These are phyloP conservation scores for Paracentrotus lividus DNA, from an alignment of 53 echinoderm and acorn worm species.

Conservation along the genomic window DNA sequence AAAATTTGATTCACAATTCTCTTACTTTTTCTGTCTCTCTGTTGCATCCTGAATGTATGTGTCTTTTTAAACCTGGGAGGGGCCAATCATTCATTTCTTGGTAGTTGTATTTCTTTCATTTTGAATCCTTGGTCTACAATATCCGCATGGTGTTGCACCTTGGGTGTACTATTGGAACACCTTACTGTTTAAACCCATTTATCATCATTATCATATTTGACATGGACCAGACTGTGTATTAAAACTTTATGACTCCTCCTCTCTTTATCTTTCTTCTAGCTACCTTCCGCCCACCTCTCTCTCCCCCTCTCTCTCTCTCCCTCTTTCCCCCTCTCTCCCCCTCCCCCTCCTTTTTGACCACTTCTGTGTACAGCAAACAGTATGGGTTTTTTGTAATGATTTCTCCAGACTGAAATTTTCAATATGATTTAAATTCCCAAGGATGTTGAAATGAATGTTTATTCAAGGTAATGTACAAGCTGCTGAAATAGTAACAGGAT, in stretches of 20 bases:
- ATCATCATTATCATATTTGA: conserved; percentile 30
- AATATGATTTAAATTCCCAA: conserved; percentile 3
- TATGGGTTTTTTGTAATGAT: neutral
- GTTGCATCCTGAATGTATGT: too few relatives aligned
- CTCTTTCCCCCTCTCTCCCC: neutral
- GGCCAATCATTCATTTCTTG: too few relatives aligned
- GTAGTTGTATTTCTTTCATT: too few relatives aligned
- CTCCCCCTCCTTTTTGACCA: neutral
- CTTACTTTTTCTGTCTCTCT: too few relatives aligned
- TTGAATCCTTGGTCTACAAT: too few relatives aligned
- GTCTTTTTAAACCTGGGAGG: too few relatives aligned
- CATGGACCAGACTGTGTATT: conserved; percentile 28
- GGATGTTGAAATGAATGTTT: neutral
- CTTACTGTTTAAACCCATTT: conserved; percentile 22
- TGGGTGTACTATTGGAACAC: neutral
- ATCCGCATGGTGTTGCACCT: neutral
- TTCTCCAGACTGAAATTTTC: neutral
- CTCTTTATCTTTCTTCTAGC: conserved; percentile 15
- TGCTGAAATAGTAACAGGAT: neutral
- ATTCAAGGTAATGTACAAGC: neutral
- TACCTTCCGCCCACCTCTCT: conserved; percentile 9
- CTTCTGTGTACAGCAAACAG: neutral
- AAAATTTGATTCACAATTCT: too few relatives aligned
- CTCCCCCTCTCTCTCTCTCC: neutral
- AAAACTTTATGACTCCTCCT: conserved; percentile 42